Evolutionary conservation across 2,797 vertebrate species (phyloP).

Genomic region (Lophius americanus): DNA sequence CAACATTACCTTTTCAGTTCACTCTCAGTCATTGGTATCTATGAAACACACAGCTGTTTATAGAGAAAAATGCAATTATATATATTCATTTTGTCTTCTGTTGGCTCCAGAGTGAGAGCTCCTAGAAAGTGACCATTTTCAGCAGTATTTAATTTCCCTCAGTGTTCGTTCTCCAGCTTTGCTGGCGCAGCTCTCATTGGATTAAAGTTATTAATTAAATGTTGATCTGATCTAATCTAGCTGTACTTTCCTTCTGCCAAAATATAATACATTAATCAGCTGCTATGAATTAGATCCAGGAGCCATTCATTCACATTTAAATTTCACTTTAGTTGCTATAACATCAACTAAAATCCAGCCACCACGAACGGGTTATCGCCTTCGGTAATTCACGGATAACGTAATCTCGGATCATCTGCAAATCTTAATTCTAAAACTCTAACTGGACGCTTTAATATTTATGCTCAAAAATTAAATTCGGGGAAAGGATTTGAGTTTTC

Average conservation of each 20-base stretch:
- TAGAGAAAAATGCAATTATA: not conserved
- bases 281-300: conserved; percentile 8
- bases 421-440: too few relatives aligned
- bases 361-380: not conserved
- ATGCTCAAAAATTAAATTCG: too few relatives aligned
- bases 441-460: too few relatives aligned
- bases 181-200: conserved; percentile 22
- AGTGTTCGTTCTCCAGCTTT: not conserved
- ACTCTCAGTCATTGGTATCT: too few relatives aligned
- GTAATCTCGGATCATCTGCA: too few relatives aligned
- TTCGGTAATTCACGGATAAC: not conserved
- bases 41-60: too few relatives aligned
- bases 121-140: conserved; percentile 6
- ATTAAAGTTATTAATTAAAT: conserved; percentile 29
- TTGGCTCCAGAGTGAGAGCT: not conserved
- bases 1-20: too few relatives aligned
- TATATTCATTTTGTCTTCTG: not conserved
- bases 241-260: not conserved
- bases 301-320: conserved; percentile 20
- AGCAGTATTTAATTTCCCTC: conserved; percentile 23
- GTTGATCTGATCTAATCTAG: conserved; percentile 3
- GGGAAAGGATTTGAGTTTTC: too few relatives aligned
- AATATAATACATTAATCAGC: not conserved
- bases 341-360: not conserved
- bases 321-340: conserved; percentile 8